Conservation (phyloP, 2,797 vertebrate species). For the Scomberomorus guttatus region DNA sequence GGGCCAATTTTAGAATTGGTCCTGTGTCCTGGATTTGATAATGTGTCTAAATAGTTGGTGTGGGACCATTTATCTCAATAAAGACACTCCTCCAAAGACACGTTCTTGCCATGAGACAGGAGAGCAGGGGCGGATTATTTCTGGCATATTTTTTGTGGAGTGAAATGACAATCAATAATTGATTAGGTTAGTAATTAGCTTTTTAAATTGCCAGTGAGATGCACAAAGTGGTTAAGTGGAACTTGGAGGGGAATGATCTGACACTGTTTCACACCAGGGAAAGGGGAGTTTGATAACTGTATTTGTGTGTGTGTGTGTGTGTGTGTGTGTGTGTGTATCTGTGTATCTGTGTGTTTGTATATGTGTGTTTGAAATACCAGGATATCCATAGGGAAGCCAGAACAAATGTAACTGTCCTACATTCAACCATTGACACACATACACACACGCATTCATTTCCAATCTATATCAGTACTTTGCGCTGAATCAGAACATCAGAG, state of each 20-base stretch:
- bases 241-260: constrained; percentile 24
- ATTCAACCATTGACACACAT: constrained; percentile 1
- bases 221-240: constrained; percentile 38
- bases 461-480: constrained; percentile 17
- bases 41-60: constrained; percentile 52
- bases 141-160: constrained; percentile 46
- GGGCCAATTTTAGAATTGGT: constrained; percentile 43
- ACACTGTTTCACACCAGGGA: constrained; percentile 14
- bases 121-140: constrained; percentile 30
- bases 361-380: constrained; percentile 14
- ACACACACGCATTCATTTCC: not conserved
- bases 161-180: constrained; percentile 65
- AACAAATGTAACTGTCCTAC: constrained; percentile 44
- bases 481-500: constrained; percentile 43
- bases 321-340: not conserved
- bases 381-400: constrained; percentile 16
- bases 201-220: constrained; percentile 52
- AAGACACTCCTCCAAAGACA: constrained; percentile 51
- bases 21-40: constrained; percentile 56
- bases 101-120: constrained; percentile 20
- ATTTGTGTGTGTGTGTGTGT: constrained; percentile 2
- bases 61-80: constrained; percentile 68
- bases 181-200: constrained; percentile 60
- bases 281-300: not conserved
- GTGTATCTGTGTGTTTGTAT: not conserved